Evolutionary conservation across 2,113 vertebrate species (phyloP).

Genomic region (Sakesphorus luctuosus): DNA sequence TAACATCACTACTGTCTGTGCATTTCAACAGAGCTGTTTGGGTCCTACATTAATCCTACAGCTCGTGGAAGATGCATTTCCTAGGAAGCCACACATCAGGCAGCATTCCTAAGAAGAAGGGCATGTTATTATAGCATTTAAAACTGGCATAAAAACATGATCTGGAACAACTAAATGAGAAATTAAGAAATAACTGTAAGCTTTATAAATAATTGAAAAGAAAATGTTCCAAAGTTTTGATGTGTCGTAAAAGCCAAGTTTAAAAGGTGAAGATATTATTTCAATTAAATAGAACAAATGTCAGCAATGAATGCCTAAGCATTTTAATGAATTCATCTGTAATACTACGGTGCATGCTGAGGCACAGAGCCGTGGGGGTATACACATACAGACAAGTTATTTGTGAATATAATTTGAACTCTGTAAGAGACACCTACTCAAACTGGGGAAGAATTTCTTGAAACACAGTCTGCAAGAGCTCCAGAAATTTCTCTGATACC

Average conservation of each 20-base stretch:
- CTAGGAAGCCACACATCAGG: not conserved
- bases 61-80: not conserved
- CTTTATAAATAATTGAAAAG: constrained; percentile 35
- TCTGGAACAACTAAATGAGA: not conserved
- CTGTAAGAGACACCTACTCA: not conserved
- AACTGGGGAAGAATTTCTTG: not conserved
- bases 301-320: not conserved
- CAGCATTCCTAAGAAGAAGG: not conserved
- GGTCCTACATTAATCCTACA: not conserved
- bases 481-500: not conserved
- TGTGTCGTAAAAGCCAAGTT: constrained; percentile 25
- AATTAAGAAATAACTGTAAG: constrained; percentile 24
- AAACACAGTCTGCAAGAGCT: not conserved
- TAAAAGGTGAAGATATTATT: constrained; percentile 44
- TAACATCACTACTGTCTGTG: not conserved
- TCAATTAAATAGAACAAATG: constrained; percentile 56
- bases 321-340: constrained; percentile 47
- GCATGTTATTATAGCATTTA: not conserved
- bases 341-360: not conserved
- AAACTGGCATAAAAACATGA: not conserved
- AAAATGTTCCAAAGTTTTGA: not conserved
- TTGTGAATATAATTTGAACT: constrained; percentile 14
- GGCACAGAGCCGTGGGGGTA: not conserved
- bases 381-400: not conserved
- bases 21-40: not conserved